Conservation (phyloP, 1,140 invertebrate genomes). For the Diorhabda elongata region DNA sequence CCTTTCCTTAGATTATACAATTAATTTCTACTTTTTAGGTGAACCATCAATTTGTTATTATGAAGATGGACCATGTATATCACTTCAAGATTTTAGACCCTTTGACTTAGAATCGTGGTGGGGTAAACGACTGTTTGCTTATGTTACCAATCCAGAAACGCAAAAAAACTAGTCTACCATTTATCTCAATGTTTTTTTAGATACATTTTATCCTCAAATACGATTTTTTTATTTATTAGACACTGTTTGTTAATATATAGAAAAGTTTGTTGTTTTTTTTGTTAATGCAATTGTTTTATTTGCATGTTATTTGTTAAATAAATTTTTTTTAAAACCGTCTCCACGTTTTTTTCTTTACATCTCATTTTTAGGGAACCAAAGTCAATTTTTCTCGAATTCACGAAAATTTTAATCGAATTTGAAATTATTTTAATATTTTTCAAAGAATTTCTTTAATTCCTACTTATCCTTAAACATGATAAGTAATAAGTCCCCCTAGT, state of each 20-base stretch:
- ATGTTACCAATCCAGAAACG: conserved; percentile 29
- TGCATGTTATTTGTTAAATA: conserved; percentile 2
- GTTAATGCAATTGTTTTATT: background rate
- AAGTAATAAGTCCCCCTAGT: no score
- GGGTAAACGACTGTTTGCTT: conserved; percentile 65
- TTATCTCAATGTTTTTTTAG: background rate
- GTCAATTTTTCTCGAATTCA: no score
- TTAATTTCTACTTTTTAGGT: conserved; percentile 22
- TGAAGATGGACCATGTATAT: conserved; percentile 64
- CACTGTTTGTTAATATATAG: background rate
- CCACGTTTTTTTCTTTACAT: background rate
- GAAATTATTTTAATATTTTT: no score
- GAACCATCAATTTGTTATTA: conserved; percentile 58
- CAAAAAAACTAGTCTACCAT: background rate
- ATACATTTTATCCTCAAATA: background rate
- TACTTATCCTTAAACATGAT: no score
- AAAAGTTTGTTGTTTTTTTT: no score
- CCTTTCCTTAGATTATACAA: conserved; percentile 7
- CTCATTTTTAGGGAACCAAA: background rate
- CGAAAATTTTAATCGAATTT: no score
- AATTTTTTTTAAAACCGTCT: background rate
- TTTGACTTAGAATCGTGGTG: conserved; percentile 86
- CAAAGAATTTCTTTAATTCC: no score
- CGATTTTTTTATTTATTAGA: conserved; percentile 8
- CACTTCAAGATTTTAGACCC: conserved; percentile 73